phyloP scores from a whole-genome alignment of 1,140 invertebrate genomes.

The Ceratosolen solmsi region DNA sequence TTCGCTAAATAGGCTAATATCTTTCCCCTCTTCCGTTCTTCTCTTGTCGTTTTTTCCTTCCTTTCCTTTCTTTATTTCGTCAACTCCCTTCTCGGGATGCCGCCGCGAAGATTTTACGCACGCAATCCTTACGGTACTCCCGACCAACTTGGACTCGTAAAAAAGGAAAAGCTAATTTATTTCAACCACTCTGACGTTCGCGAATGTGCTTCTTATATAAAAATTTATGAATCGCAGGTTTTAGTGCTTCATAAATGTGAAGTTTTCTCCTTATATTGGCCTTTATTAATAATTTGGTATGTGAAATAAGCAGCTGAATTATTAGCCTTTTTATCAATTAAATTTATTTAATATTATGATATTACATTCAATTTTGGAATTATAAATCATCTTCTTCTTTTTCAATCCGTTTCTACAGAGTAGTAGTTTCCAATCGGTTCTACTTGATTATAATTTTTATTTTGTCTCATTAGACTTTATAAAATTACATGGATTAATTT shows the following conservation, averaged over 20 bases:
- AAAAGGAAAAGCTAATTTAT: constrained; percentile 51
- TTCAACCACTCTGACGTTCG: constrained; percentile 37
- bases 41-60: constrained; percentile 43
- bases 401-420: too few species aligned
- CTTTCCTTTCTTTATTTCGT: not conserved
- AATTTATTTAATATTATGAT: not conserved
- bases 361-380: too few species aligned
- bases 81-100: not conserved
- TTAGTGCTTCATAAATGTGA: constrained; percentile 32
- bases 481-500: too few species aligned
- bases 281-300: constrained; percentile 28
- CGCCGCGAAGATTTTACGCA: constrained; percentile 34
- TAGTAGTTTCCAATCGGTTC: too few species aligned
- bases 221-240: constrained; percentile 33
- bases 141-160: constrained; percentile 43
- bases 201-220: constrained; percentile 34
- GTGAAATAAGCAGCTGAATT: constrained; percentile 1
- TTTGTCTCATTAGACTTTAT: too few species aligned
- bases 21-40: constrained; percentile 41
- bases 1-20: constrained; percentile 68
- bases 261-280: not conserved
- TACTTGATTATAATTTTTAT: too few species aligned
- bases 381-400: too few species aligned
- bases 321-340: constrained; percentile 4
- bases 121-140: constrained; percentile 22